Conservation (phyloP, 2,797 vertebrate species). For the Rhynchonycteris naso region DNA sequence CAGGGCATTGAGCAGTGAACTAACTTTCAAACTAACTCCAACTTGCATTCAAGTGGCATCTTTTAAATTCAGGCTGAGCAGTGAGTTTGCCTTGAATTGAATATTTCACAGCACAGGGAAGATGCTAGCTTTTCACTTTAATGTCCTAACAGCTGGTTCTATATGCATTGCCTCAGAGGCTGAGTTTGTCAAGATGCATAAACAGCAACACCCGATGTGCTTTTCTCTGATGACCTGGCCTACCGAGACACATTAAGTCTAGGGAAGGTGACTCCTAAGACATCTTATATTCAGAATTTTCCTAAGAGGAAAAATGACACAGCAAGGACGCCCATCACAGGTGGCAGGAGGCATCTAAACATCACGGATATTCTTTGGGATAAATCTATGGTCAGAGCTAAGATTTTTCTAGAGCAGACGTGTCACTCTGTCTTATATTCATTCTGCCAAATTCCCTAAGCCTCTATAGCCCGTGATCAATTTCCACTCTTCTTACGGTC, state of each 20-base stretch:
- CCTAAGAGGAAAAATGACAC: conserved; percentile 53
- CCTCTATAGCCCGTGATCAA: background rate
- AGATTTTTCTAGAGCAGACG: background rate
- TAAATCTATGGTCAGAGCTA: background rate
- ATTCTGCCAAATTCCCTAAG: background rate
- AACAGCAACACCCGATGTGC: conserved; percentile 58
- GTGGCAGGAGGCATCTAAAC: conserved; percentile 42
- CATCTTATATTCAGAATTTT: conserved; percentile 19
- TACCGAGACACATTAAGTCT: conserved; percentile 37
- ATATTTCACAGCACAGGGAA: conserved; percentile 38
- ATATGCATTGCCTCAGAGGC: conserved; percentile 44
- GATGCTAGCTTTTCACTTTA: conserved; percentile 63
- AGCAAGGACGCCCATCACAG: background rate
- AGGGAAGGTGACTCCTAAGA: conserved; percentile 59
- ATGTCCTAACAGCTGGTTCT: conserved; percentile 60
- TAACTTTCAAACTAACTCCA: conserved; percentile 64
- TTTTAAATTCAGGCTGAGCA: conserved; percentile 57
- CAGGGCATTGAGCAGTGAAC: conserved; percentile 52
- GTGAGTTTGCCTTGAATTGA: conserved; percentile 60
- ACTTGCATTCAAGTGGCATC: background rate
- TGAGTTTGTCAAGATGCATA: conserved; percentile 62
- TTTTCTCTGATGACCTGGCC: conserved; percentile 68
- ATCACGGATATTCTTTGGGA: background rate
- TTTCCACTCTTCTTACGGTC: background rate
- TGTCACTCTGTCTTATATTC: background rate